Evolutionary conservation across 1,140 invertebrate species (phyloP), one percentile per base, ranked within the genome.

Genomic region (Gonatopus flavifemur): DNA sequence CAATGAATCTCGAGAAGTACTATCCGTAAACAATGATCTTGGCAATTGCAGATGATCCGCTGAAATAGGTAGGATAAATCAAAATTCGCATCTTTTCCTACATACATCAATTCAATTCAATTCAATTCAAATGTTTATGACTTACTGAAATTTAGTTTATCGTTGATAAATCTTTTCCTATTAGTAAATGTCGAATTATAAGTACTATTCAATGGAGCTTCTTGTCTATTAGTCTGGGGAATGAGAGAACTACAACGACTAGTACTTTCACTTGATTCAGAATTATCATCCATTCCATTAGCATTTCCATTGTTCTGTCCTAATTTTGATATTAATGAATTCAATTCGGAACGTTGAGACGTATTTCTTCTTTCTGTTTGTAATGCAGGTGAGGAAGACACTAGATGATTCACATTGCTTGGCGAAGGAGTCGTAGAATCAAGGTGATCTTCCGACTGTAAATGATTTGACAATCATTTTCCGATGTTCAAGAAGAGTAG

Each of bases 211-310:
- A 67, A 59, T 35, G 64, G 51, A 32, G 53, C 62, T 32, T 76
- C 75, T 59, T 75, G 70, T 52, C 73, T 66, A 42, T 69, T 76
- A 12, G 63, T 73, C 55, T 80, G 78, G 8, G 78, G 78, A 55
- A 80, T 77, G 15, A 81, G 62, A 6, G 80, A 81, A 46, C 79
- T 81, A 47, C 79, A 80, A 12, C 79, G 78, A 57, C 80, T 81
- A 3, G 80, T 81, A 19, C 78, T 80, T 50, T 81, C 79, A 48
- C 79, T 77, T 0, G 74, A 78, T 49, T 81, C 79, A 6, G 79
- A 81, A 63, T 76, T 77, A 49, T 81, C 77, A 57, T 80, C 80
- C 8, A 44, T 63, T 18, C 72, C 75, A 57, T 77, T 77, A 5
- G 62, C 42, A 8, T 60, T 47, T 10, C 63, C 70, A 52, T 76